Evolutionary conservation across 2,797 vertebrate genomes (phyloP), one percentile per base, ranked within the genome.

Genomic region (Cuculus canorus): DNA sequence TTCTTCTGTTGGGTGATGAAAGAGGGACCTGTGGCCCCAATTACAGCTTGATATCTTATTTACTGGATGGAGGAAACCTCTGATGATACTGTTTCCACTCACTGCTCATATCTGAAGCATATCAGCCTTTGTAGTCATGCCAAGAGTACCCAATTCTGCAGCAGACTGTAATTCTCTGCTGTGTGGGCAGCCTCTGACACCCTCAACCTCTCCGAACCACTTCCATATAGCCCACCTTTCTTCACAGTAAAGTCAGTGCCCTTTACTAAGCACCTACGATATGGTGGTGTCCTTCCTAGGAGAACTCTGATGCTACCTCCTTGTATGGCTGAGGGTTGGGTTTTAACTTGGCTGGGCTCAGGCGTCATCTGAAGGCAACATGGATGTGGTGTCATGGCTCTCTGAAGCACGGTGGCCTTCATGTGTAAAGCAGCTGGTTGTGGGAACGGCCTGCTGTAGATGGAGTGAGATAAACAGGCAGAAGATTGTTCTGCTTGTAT

Each of bases 291-390:
- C 53, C 41, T 61, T 87, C 22, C 12, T 32, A 25, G 19, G 24
- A 80, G 65, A 82, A 11, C 24, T 76, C 25, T n/a, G 28, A 39
- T 39, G 7, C 16, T 76, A 50, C 37, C 13, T 61, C 3, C 47
- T 14, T 1, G 0, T 69, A 1, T 19, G 25, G 19, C 13, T 69
- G 25, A 50, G 48, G 24, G 50, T 17, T 52, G 52, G 6, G 8
- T 17, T 81, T 57, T 82, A 37, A 16, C 37, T 53, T 68, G 45
- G 23, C 11, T 43, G 47, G 33, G 37, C 37, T 57, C 23, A 6
- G 28, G 17, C 32, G 85, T 69, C 32, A 43, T n/a, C 11, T 2
- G 45, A 35, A 68, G 18, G 15, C 19, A 78, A 61, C 11, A 11
- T 10, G 18, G 59, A 19, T 0, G 2, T 33, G 50, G 21, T 47